phyloP scores from a whole-genome alignment of 1,140 invertebrate species.

The Leptinotarsa lineolata region DNA sequence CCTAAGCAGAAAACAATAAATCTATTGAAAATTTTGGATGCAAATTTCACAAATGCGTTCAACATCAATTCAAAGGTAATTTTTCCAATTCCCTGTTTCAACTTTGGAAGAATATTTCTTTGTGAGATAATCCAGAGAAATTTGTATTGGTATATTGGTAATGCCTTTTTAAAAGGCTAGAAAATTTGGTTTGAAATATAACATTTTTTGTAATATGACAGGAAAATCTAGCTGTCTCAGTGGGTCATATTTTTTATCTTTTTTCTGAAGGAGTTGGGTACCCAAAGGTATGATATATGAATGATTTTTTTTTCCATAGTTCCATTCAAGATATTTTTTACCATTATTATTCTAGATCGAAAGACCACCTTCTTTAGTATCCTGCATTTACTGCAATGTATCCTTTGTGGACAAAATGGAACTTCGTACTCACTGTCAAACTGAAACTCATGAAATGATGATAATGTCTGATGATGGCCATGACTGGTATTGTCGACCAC shows the following conservation, averaged over 20 bases:
- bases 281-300: no score
- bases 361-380: conserved; percentile 14
- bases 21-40: conserved; percentile 27
- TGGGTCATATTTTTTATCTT: no score
- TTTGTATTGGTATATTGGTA: no score
- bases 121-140: no score
- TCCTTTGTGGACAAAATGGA: conserved; percentile 64
- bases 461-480: conserved; percentile 74
- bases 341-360: conserved; percentile 41
- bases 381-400: conserved; percentile 68
- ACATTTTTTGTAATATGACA: no score
- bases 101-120: neutral
- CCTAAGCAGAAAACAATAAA: conserved; percentile 31
- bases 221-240: no score
- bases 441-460: conserved; percentile 68
- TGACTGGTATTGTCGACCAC: conserved; percentile 72
- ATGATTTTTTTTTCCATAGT: no score
- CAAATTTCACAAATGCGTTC: conserved; percentile 26
- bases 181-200: no score
- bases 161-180: no score
- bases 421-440: conserved; percentile 67
- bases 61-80: conserved; percentile 17
- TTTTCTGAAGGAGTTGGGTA: no score
- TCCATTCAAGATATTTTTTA: conserved; percentile 28
- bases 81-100: neutral